phyloP scores from a whole-genome alignment of 2,113 vertebrate species.

The Pomatostomus ruficeps region DNA sequence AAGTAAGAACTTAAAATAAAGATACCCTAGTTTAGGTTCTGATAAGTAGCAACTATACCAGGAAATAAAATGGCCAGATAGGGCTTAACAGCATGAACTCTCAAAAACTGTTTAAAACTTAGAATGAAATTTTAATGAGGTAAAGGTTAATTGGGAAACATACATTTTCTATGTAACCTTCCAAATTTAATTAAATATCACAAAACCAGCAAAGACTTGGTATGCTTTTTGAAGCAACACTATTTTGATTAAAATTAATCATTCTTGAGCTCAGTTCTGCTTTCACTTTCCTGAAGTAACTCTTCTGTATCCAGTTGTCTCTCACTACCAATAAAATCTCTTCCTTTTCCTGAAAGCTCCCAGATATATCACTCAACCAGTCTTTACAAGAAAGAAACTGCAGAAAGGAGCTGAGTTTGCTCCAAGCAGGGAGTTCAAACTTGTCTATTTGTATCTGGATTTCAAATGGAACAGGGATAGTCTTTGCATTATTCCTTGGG shows the following conservation, averaged over 20 bases:
- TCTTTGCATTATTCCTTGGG: neutral
- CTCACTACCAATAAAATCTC: neutral
- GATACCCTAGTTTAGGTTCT: neutral
- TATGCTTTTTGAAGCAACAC: neutral
- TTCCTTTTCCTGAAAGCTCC: neutral
- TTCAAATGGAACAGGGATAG: neutral
- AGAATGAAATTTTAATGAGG: neutral
- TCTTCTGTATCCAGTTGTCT: neutral
- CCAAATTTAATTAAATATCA: slow-evolving; percentile 5
- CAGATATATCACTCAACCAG: neutral
- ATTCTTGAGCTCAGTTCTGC: neutral
- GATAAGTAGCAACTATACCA: neutral
- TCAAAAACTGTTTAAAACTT: neutral
- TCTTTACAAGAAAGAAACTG: neutral
- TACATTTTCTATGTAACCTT: neutral
- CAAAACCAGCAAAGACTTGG: neutral
- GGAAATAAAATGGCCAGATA: neutral
- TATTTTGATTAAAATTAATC: neutral
- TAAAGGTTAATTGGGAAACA: neutral
- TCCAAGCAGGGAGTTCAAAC: neutral
- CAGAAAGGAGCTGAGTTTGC: neutral
- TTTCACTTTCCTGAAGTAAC: neutral
- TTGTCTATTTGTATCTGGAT: neutral
- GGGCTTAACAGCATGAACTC: neutral
- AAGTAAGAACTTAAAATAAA: neutral